Percentiles rank a stretch among this genome's conserved stretches.
Evolutionary conservation across 1,140 invertebrate species (phyloP).

Genomic region (Drosophila lowei): DNA sequence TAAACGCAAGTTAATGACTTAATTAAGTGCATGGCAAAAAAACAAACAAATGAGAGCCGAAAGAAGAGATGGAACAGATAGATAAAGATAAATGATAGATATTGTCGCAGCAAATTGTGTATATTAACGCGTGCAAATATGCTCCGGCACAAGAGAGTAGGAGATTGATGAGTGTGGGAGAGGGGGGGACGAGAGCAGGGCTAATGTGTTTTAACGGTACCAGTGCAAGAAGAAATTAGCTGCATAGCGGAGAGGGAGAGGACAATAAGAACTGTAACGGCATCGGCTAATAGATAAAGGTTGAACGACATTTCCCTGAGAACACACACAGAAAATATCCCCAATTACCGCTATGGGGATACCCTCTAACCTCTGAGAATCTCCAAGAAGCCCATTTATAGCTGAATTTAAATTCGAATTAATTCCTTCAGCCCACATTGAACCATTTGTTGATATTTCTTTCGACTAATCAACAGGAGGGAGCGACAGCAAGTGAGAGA

Average conservation of each 20-base stretch:
- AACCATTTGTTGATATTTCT: slow-evolving; percentile 62
- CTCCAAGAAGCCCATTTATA: not conserved
- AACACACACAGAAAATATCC: not conserved
- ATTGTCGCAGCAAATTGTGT: slow-evolving; percentile 58
- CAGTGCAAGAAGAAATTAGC: slow-evolving; percentile 21
- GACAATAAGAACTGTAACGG: slow-evolving; percentile 34
- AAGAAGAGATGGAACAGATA: slow-evolving; percentile 25
- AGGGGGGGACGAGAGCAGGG: slow-evolving; percentile 15
- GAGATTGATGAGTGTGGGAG: not conserved
- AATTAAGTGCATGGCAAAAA: slow-evolving; percentile 65
- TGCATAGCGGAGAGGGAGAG: not conserved
- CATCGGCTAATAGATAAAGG: slow-evolving; percentile 17
- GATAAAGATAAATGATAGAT: slow-evolving; percentile 54
- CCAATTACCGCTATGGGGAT: too few species aligned
- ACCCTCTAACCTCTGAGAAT: not conserved
- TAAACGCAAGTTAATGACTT: slow-evolving; percentile 78
- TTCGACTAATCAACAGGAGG: slow-evolving; percentile 67
- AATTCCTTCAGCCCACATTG: slow-evolving; percentile 24
- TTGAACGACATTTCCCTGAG: slow-evolving; percentile 5
- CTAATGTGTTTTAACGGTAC: slow-evolving; percentile 45
- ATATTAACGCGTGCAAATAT: slow-evolving; percentile 68
- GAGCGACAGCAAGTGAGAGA: slow-evolving; percentile 5
- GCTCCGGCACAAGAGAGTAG: slow-evolving; percentile 2
- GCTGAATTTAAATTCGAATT: slow-evolving; percentile 41
- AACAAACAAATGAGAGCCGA: slow-evolving; percentile 18